These are phyloP conservation scores for Rhadina sibilatrix DNA, from an alignment of 2,113 vertebrate species.

Conservation along the genomic window DNA sequence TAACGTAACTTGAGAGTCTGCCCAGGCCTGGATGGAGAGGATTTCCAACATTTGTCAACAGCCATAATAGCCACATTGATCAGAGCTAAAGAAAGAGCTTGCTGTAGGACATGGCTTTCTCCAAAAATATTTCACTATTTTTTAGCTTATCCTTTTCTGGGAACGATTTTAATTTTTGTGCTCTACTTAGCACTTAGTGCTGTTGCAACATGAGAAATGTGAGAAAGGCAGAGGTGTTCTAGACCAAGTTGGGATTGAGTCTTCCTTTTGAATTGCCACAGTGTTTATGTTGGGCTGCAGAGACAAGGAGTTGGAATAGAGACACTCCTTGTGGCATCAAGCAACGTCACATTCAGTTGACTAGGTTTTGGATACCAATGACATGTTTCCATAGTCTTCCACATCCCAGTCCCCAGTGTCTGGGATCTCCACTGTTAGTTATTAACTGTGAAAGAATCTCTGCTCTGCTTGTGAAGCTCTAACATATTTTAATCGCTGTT, in stretches of 20 bases:
- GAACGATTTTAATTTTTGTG: not conserved
- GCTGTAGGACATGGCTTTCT: not conserved
- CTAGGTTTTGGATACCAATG: not conserved
- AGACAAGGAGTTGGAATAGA: not conserved
- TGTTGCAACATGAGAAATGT: not conserved
- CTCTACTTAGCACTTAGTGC: not conserved
- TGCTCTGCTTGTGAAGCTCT: not conserved
- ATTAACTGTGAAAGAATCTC: not conserved
- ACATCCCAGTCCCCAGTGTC: not conserved
- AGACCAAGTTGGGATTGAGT: not conserved
- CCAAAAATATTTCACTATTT: not conserved
- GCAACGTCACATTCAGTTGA: not conserved
- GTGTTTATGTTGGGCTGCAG: not conserved
- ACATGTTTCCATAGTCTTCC: not conserved
- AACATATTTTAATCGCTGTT: not conserved
- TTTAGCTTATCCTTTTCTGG: not conserved
- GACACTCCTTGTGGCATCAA: not conserved
- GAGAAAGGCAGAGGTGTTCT: not conserved
- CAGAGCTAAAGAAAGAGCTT: not conserved
- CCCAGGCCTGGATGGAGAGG: not conserved
- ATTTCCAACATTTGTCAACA: not conserved
- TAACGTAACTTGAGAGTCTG: not conserved
- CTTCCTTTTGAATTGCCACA: not conserved
- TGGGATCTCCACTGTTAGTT: not conserved
- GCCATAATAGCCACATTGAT: not conserved